A percentile compares a stretch with the other conserved stretches of the same genome.
These are phyloP conservation scores for Eupsilia transversa DNA, from an alignment of 2,888 invertebrate species.

Conservation along the genomic window DNA sequence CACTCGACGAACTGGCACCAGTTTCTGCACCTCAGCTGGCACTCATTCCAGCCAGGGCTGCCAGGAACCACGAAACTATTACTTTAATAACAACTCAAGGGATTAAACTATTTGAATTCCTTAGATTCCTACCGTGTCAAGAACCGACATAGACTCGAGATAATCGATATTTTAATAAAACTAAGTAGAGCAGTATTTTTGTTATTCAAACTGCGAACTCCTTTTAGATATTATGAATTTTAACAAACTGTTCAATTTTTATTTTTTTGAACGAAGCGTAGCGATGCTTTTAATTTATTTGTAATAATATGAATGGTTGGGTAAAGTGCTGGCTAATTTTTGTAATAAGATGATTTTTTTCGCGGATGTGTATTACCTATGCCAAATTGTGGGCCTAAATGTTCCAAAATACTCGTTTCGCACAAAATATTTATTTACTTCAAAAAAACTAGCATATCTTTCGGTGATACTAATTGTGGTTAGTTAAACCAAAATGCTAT, in stretches of 20 bases:
- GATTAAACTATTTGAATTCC: slow-evolving; percentile 43
- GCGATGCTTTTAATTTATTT: slow-evolving; percentile 12
- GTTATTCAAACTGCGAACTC: slow-evolving; percentile 20
- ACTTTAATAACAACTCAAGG: slow-evolving; percentile 39
- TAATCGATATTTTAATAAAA: slow-evolving; percentile 42
- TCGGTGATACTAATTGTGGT: too few relatives aligned
- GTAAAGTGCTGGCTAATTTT: not conserved
- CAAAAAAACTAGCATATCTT: too few relatives aligned
- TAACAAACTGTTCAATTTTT: slow-evolving; percentile 11
- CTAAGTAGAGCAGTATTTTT: slow-evolving; percentile 18
- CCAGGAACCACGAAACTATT: slow-evolving; percentile 61
- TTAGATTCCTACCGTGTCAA: slow-evolving; percentile 6
- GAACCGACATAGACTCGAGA: slow-evolving; percentile 4
- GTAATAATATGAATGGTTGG: not conserved
- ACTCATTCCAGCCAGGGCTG: slow-evolving; percentile 62
- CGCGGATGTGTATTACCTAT: not conserved
- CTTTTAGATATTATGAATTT: slow-evolving; percentile 28
- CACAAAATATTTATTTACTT: too few relatives aligned
- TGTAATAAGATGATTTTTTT: slow-evolving; percentile 1
- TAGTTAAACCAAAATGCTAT: too few relatives aligned
- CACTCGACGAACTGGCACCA: slow-evolving; percentile 69
- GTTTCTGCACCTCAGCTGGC: slow-evolving; percentile 72
- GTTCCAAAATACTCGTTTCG: too few relatives aligned
- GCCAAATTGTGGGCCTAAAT: not conserved
- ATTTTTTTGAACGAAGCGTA: not conserved